Conservation (phyloP, 2,888 invertebrate genomes). For the Synergus laeviventris region DNA sequence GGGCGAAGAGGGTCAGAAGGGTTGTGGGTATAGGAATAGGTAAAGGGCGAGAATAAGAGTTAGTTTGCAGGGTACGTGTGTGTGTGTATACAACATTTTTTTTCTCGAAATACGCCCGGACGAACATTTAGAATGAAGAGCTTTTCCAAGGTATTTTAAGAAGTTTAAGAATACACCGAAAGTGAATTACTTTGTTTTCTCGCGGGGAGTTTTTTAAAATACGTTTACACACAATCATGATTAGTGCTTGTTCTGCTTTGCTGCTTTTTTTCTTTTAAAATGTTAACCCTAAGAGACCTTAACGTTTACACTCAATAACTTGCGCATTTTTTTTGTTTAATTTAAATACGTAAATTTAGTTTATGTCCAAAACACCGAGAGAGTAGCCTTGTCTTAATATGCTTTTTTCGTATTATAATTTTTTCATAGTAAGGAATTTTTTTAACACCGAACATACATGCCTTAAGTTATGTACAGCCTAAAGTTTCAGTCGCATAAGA, state of each 20-base stretch:
- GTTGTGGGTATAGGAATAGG: slow-evolving; percentile 33
- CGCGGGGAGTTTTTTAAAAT: slow-evolving; percentile 59
- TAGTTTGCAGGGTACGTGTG: slow-evolving; percentile 50
- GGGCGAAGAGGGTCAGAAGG: slow-evolving; percentile 48
- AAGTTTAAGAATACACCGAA: slow-evolving; percentile 62
- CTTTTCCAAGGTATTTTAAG: slow-evolving; percentile 62
- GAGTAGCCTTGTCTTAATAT: slow-evolving; percentile 71
- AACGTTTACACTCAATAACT: slow-evolving; percentile 72
- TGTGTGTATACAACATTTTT: slow-evolving; percentile 50
- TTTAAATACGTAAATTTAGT: slow-evolving; percentile 73
- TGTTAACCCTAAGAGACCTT: slow-evolving; percentile 72
- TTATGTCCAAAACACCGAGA: slow-evolving; percentile 75
- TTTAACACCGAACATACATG: slow-evolving; percentile 75
- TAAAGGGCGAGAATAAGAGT: slow-evolving; percentile 55
- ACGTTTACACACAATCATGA: slow-evolving; percentile 73
- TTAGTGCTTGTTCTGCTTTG: slow-evolving; percentile 64
- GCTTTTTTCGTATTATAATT: slow-evolving; percentile 60
- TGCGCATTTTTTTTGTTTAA: slow-evolving; percentile 60
- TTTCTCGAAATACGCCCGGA: slow-evolving; percentile 61
- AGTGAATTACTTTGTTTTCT: slow-evolving; percentile 47
- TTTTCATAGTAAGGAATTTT: slow-evolving; percentile 71
- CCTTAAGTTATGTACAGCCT: slow-evolving; percentile 76
- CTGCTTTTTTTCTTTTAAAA: slow-evolving; percentile 57
- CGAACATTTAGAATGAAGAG: slow-evolving; percentile 68
- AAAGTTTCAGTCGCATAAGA: slow-evolving; percentile 74